Evolutionary conservation across 1,140 invertebrate species (phyloP), one percentile per base, ranked within the genome.

Genomic region (Calliopsis andreniformis): DNA sequence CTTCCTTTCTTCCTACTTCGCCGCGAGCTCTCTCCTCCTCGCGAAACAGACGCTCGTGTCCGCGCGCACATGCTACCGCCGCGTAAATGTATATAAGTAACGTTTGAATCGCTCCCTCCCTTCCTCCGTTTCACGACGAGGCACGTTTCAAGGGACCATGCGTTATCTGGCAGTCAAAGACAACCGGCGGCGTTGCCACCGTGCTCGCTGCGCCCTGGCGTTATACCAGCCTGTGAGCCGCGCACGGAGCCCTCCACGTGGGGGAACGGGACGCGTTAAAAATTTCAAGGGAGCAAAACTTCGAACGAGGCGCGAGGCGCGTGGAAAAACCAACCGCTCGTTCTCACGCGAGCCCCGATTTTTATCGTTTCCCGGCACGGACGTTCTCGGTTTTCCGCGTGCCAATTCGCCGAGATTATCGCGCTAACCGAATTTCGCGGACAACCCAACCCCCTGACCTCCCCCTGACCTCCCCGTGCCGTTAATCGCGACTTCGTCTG

Each of bases 151-250:
- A 85, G 83, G 72, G 75, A 76, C 72, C 82, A 61, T 69, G 78
- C 73, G 83, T 87, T 88, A 87, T 87, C 83, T 87, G 82, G 78
- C 81, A 84, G 84, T 80, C 59, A 79, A 68, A 89, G 83, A 82
- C 88, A 90, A 83, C 87, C 87, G 87, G 42, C 32, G 59, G 14
- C 32, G 39, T 14, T 43, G 25, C 56, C 30, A 45, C 28, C 45
- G 76, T 59, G 78, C 53, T 28, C 85, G 64, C 76, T 82, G 72
- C 68, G 18, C 16, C 10, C 42, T 12, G 3, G 42, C 42, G 4
- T 4, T 43, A 2, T n/a, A 1, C 28, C 53, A 14, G 53, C 16
- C 5, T n/a, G n/a, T n/a, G n/a, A 39, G 35, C 10, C 35, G 35
- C 35, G 35, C 35, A 39, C 35, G 35, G 10, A 39, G 10, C 4